Base-by-base conservation (phyloP, 2,113 vertebrate genomes). In the Microtus pennsylvanicus region DNA sequence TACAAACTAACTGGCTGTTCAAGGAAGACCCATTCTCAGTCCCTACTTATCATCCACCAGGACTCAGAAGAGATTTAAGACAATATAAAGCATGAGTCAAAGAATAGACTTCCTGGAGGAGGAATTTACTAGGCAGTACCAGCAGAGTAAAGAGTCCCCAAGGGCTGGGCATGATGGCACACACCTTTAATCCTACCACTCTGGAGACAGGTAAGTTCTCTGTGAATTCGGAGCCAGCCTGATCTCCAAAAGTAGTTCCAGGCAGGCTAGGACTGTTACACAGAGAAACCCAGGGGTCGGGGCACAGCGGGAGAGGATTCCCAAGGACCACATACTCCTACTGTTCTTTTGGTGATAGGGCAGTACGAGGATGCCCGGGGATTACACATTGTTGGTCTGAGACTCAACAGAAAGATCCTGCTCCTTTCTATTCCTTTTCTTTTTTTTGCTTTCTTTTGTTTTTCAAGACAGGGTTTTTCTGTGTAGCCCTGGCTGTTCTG, bases 51-150 rank as follows among this genome's bases (percentile, higher is more conserved):
- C 88, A 76, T 11, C 33, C 22, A 77, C 12, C 10, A 94, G 26
- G 42, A 91, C n/a, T 89, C 67, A 77, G 26, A 30, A 91, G 61
- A 38, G n/a, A 96, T 72, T 87, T 86, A 75, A 10, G 55, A 70
- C 3, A 35, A 52, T 30, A 67, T 0, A 87, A 14, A 28, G 35
- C 72, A 72, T 80, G 19, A 3, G 22, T 88, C 77, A 82, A 91
- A 63, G 19, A 87, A 50, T 0, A 85, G 47, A 50, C 14, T 76
- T 93, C 67, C 7, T 58, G 9, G 7, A 50, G 28, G 8, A 47
- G 24, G 14, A 21, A 91, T 1, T 45, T 55, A 50, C 8, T 12
- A 76, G 63, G n/a, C 42, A 88, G 13, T 14, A 8, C 85, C 58
- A 91, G 47, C 30, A 69, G 85, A 67, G 83, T 33, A 67, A 63